phyloP scores from a whole-genome alignment of 2,797 vertebrate genomes.

The Thamnophis elegans region DNA sequence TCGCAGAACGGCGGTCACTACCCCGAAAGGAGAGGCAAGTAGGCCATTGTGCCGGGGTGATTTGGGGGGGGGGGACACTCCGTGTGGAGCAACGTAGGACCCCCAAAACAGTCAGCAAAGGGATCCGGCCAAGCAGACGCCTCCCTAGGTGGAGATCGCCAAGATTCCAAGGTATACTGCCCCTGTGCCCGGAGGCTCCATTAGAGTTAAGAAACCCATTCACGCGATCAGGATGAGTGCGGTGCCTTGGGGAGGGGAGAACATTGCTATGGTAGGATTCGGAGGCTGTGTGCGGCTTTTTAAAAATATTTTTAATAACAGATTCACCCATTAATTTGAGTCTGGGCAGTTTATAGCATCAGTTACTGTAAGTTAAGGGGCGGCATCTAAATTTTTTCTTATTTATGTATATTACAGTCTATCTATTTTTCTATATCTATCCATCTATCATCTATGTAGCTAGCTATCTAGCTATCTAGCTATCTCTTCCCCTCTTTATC shows the following conservation, averaged over 20 bases:
- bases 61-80: no score
- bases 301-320: background rate
- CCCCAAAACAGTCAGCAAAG: background rate
- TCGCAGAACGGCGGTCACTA: constrained; percentile 91
- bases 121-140: background rate
- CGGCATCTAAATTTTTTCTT: no score
- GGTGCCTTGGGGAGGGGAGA: background rate
- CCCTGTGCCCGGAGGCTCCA: no score
- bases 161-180: background rate
- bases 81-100: background rate
- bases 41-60: background rate
- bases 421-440: background rate
- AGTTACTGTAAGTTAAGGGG: background rate
- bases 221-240: background rate
- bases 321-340: background rate
- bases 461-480: no score
- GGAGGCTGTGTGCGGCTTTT: background rate
- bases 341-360: background rate
- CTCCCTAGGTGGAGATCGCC: background rate
- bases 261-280: background rate
- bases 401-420: background rate
- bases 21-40: constrained; percentile 94
- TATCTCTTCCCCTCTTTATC: no score
- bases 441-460: no score
- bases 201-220: background rate